These are phyloP conservation scores for Lonchura striata DNA, from an alignment of 2,113 vertebrate genomes.

Conservation along the genomic window DNA sequence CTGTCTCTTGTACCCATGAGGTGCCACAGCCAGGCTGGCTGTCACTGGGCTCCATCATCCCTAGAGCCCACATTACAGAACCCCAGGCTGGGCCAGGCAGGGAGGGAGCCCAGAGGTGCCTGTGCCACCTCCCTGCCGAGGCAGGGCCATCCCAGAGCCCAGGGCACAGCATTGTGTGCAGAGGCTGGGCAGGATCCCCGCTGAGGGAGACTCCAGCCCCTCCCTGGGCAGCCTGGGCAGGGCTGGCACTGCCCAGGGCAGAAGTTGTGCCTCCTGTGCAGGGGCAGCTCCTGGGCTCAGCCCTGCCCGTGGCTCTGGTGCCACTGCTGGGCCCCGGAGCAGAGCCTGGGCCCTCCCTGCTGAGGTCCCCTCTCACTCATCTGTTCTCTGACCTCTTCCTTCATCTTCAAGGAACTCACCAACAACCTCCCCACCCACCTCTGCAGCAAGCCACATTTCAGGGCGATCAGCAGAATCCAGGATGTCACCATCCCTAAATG, in stretches of 20 bases:
- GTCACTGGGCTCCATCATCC: neutral
- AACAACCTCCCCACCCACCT: neutral
- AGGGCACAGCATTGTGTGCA: neutral
- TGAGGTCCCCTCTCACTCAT: neutral
- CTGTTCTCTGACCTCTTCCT: neutral
- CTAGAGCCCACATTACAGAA: neutral
- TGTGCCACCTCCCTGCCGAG: neutral
- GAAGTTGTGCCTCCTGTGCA: neutral
- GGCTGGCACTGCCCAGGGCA: neutral
- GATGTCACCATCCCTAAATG: neutral
- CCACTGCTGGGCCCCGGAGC: neutral
- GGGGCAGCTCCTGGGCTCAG: neutral
- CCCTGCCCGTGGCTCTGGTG: neutral
- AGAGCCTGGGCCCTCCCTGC: neutral
- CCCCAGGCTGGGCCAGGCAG: accelerated
- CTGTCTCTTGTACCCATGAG: neutral
- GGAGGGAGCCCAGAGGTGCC: accelerated
- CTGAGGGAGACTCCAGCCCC: neutral
- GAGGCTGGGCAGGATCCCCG: neutral
- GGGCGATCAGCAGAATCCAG: accelerated
- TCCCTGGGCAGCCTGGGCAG: neutral
- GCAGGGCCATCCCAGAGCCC: neutral
- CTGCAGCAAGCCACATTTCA: neutral
- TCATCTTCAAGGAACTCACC: neutral
- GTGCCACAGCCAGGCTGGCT: neutral